Conservation (phyloP, 35 echinoderm and acorn worm genomes). For the Acanthaster planci region DNA sequence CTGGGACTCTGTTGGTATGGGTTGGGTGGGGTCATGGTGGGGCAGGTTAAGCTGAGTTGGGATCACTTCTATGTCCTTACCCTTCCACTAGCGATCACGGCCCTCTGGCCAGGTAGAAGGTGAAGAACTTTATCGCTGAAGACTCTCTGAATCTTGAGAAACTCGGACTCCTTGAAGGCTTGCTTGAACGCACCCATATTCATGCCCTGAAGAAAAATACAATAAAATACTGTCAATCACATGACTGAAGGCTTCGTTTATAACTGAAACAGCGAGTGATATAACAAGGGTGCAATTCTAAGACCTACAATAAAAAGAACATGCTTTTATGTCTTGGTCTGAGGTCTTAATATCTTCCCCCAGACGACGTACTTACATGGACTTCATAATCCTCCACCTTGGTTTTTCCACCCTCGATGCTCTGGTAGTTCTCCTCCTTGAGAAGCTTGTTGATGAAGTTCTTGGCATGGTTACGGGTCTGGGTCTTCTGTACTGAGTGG, state of each 20-base stretch:
- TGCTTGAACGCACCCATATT: constrained; percentile 71
- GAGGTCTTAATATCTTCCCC: too few species aligned
- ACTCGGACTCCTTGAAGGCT: background rate
- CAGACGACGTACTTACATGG: constrained; percentile 87
- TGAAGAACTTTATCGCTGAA: constrained; percentile 60
- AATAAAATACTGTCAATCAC: background rate
- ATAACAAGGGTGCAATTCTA: too few species aligned
- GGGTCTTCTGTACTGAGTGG: constrained; percentile 71
- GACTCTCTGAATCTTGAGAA: constrained; percentile 52
- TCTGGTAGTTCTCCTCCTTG: constrained; percentile 73
- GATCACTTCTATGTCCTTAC: constrained; percentile 38
- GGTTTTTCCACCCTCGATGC: constrained; percentile 53
- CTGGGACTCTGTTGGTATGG: too few species aligned
- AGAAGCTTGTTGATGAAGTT: constrained; percentile 88
- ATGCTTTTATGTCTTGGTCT: too few species aligned
- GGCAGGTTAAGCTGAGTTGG: too few species aligned
- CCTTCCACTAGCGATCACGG: constrained; percentile 85
- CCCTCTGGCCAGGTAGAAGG: constrained; percentile 64
- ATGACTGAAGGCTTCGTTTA: background rate
- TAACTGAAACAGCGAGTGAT: too few species aligned
- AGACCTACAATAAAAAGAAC: too few species aligned
- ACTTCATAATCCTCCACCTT: constrained; percentile 82
- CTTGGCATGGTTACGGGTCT: constrained; percentile 88
- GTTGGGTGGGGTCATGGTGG: background rate
- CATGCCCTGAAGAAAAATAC: constrained; percentile 80